Conservation (phyloP, 53 echinoderm and acorn worm species). For the Antedon mediterranea region DNA sequence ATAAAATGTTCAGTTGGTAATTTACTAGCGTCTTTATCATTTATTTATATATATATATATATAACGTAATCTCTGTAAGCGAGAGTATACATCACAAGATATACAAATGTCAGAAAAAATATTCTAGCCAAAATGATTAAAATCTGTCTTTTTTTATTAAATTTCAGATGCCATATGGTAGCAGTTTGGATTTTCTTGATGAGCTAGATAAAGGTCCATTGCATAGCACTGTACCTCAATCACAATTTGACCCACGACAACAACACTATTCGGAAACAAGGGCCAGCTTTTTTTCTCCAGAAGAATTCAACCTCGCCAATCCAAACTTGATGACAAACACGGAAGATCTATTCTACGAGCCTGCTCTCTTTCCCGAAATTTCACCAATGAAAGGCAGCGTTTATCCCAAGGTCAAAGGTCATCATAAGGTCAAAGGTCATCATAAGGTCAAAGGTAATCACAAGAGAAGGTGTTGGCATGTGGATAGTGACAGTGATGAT, state of each 20-base stretch:
- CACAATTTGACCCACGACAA: neutral
- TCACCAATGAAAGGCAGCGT: neutral
- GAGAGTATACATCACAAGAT: too few species aligned
- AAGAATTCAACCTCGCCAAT: neutral
- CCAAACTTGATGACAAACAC: neutral
- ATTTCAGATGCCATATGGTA: neutral
- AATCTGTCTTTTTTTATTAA: too few species aligned
- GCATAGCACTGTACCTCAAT: neutral
- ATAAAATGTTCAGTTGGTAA: too few species aligned
- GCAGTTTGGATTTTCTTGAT: neutral
- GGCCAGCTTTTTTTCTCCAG: neutral
- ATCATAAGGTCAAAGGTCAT: too few species aligned
- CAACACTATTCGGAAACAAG: neutral
- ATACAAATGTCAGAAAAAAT: too few species aligned
- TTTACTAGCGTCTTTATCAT: too few species aligned
- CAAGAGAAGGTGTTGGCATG: neutral
- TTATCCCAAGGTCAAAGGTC: too few species aligned
- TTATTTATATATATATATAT: too few species aligned
- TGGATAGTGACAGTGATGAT: neutral
- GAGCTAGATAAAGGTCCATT: neutral
- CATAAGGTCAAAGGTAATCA: too few species aligned
- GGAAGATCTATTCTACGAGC: neutral
- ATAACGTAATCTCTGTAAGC: too few species aligned
- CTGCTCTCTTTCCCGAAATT: neutral
- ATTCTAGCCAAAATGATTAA: too few species aligned